Conservation (phyloP, 30 jellyfish, hydroid and myxozoan genomes). For the Chironex yamaguchii region DNA sequence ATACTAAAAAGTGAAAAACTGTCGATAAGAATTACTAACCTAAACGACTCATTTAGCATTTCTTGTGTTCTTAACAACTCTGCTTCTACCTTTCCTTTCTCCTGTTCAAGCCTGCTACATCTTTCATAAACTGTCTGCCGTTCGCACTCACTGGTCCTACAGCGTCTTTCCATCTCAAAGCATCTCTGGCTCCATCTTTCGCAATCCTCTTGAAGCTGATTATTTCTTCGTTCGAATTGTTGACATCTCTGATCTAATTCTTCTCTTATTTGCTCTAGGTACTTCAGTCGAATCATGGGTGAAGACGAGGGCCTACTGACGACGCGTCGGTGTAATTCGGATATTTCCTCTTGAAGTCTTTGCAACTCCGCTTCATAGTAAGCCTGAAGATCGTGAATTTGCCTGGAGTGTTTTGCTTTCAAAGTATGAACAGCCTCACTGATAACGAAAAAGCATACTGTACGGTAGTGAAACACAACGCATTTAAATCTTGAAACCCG, state of each 20-base stretch:
- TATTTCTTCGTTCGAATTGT: conserved; percentile 61
- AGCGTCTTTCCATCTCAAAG: conserved; percentile 63
- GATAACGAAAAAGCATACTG: too few species aligned
- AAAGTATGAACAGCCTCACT: neutral
- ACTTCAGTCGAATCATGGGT: conserved; percentile 29
- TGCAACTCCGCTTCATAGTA: conserved; percentile 57
- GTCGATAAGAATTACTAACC: too few species aligned
- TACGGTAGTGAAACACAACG: too few species aligned
- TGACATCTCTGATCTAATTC: conserved; percentile 67
- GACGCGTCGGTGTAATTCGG: conserved; percentile 6
- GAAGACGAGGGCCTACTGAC: neutral
- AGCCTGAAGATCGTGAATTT: conserved; percentile 22
- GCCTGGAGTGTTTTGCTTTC: neutral
- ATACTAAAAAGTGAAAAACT: too few species aligned
- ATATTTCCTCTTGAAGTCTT: conserved; percentile 37
- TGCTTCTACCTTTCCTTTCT: conserved; percentile 27
- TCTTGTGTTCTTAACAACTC: conserved; percentile 56
- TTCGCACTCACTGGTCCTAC: conserved; percentile 60
- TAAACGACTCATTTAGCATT: conserved; percentile 44
- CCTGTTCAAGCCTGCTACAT: conserved; percentile 54
- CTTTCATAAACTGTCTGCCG: conserved; percentile 65
- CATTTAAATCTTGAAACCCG: too few species aligned
- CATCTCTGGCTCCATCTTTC: conserved; percentile 54
- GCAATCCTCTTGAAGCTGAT: conserved; percentile 36
- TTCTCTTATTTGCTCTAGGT: conserved; percentile 35